These are phyloP conservation scores for Drosophila tani DNA, from an alignment of 1,140 invertebrate genomes.

Conservation along the genomic window DNA sequence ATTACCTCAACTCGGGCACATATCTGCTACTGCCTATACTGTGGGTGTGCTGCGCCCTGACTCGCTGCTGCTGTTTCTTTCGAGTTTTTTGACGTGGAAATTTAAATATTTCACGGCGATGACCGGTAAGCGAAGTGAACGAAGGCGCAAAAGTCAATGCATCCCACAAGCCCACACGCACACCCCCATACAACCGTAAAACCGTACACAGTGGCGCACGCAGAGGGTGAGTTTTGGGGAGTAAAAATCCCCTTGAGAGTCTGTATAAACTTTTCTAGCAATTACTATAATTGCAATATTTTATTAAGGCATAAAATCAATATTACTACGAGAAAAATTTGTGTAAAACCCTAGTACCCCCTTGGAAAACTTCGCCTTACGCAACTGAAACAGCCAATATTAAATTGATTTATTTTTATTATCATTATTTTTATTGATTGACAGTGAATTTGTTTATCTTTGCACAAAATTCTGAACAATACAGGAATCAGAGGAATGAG, in stretches of 20 bases:
- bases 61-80: constrained; percentile 12
- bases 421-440: background rate
- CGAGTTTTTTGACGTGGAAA: constrained; percentile 20
- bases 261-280: background rate
- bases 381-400: too few species aligned
- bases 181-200: background rate
- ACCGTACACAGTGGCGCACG: background rate
- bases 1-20: constrained; percentile 13
- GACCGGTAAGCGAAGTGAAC: constrained; percentile 28
- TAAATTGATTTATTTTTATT: background rate
- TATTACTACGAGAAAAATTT: too few species aligned
- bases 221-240: background rate
- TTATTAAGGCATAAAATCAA: background rate
- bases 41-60: constrained; percentile 1
- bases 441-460: background rate
- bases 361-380: background rate
- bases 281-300: too few species aligned
- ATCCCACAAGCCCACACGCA: constrained; percentile 14
- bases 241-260: background rate
- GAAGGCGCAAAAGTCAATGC: constrained; percentile 42
- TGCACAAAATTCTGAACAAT: background rate
- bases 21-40: background rate
- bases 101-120: constrained; percentile 37
- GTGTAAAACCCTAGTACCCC: background rate
- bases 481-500: background rate